Percentiles rank a stretch among this genome's conserved stretches.
phyloP scores from a whole-genome alignment of 2,888 invertebrate genomes.

The Drosophila recens region DNA sequence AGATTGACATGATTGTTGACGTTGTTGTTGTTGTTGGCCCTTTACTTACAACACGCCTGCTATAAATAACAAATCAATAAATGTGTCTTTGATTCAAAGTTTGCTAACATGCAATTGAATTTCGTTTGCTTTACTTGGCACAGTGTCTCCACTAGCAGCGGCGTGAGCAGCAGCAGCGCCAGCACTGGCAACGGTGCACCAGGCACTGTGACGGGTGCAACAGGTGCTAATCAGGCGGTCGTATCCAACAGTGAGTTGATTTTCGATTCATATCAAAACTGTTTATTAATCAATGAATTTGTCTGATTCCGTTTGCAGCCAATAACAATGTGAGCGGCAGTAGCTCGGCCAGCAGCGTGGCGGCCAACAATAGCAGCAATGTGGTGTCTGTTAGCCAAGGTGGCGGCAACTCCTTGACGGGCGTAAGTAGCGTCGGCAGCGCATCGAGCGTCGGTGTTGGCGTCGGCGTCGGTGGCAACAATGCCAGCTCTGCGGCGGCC shows the following conservation, averaged over 20 bases:
- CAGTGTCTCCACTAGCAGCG: slow-evolving; percentile 84
- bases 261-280: no score
- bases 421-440: slow-evolving; percentile 68
- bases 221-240: slow-evolving; percentile 74
- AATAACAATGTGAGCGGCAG: slow-evolving; percentile 78
- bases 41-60: neutral
- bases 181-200: slow-evolving; percentile 74
- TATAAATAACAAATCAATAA: neutral
- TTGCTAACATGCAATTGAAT: neutral
- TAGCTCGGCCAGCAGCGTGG: slow-evolving; percentile 68
- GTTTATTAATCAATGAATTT: neutral
- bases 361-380: slow-evolving; percentile 64
- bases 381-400: slow-evolving; percentile 65
- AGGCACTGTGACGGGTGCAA: slow-evolving; percentile 80
- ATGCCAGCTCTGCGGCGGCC: slow-evolving; percentile 81
- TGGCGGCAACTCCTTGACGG: slow-evolving; percentile 60
- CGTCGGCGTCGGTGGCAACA: slow-evolving; percentile 56
- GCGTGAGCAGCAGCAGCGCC: slow-evolving; percentile 82
- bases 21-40: neutral
- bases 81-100: neutral
- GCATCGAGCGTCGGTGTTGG: slow-evolving; percentile 59
- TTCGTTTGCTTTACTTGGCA: slow-evolving; percentile 22
- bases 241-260: slow-evolving; percentile 81
- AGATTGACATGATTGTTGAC: slow-evolving; percentile 41
- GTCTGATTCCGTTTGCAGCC: slow-evolving; percentile 37